Evolutionary conservation across 2,888 invertebrate species (phyloP), one percentile per base, ranked within the genome.

Genomic region (Spilosoma lubricipeda): DNA sequence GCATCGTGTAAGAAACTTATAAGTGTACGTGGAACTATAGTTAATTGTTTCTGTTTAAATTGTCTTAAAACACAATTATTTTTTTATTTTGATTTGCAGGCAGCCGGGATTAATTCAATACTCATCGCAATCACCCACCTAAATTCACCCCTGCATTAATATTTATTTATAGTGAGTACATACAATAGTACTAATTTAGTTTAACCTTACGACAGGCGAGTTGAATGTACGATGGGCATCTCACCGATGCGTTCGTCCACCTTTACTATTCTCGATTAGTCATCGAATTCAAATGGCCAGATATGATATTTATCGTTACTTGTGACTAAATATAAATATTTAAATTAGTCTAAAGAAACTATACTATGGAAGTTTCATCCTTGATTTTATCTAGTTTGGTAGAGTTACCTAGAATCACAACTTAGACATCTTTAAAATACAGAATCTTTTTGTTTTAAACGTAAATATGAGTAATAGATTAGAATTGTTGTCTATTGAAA

Each of bases 131-230:
- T 7, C 68, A 36, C 15, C n/a, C 33, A 3, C n/a, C 66, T 67
- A 39, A 82, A 71, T 84, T 66, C 77, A 74, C 33, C 75, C 72
- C 78, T 80, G 77, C 71, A 67, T 27, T 76, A 73, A 77, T 77
- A 84, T 76, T 82, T 75, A 78, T 82, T 82, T 75, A 78, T 82
- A 80, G 79, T 78, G 67, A 72, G 48, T 48, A 67, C 72, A 76
- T 52, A 85, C 86, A 86, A 87, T 85, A 83, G 83, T 79, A 83
- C 86, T 86, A 83, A 87, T 85, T 85, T 86, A 85, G 85, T 82
- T 78, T 87, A 88, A 88, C 88, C 87, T 89, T 88, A 83, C 79
- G 77, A 77, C 72, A 81, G 82, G 73, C 72, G 89, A 83, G 90
- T 89, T 90, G 90, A 90, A 90, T 80, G 89, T 75, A 85, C 89